Evolutionary conservation across 2,888 invertebrate genomes (phyloP).

Genomic region (Stratiomys singularior): DNA sequence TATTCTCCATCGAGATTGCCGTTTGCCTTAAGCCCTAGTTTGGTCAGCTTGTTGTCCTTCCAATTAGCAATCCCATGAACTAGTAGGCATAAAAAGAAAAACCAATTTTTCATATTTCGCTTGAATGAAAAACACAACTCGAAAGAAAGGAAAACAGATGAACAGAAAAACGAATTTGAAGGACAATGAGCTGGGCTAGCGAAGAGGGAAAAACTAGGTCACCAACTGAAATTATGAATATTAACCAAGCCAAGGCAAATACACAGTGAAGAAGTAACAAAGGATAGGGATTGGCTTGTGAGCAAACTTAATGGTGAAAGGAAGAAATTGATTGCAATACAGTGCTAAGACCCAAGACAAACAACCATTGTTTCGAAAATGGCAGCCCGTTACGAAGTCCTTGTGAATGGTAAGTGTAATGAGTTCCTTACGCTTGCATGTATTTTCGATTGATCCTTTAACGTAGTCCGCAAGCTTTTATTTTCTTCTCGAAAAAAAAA

Average conservation of each 20-base stretch:
- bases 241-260: background rate
- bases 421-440: too few species aligned
- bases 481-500: too few species aligned
- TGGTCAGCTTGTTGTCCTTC: conserved; percentile 10
- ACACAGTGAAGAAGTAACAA: background rate
- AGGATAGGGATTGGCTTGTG: too few species aligned
- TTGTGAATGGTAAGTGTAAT: background rate
- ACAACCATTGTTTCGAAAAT: background rate
- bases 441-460: too few species aligned
- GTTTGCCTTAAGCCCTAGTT: background rate
- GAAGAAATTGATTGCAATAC: background rate
- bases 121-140: conserved; percentile 12
- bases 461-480: too few species aligned
- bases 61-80: conserved; percentile 30
- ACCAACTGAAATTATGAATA: background rate
- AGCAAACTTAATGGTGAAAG: background rate
- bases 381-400: background rate
- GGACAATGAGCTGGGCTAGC: background rate
- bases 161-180: conserved; percentile 4
- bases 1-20: background rate
- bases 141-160: background rate
- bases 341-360: background rate
- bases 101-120: conserved; percentile 37
- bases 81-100: background rate
- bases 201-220: background rate